Evolutionary conservation across 2,888 invertebrate species (phyloP).

Genomic region (Rhyacophila evoluta): DNA sequence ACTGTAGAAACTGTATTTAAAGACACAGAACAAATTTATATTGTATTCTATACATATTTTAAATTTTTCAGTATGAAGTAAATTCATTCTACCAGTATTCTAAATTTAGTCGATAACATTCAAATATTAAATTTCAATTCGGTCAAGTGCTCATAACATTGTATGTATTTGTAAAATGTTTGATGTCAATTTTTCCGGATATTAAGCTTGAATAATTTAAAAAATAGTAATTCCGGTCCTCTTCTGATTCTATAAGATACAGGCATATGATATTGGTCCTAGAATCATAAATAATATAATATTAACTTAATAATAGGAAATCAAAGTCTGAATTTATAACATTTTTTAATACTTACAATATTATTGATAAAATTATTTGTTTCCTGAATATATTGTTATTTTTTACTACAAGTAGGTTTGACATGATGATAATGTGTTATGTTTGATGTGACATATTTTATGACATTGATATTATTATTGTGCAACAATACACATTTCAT

Average conservation of each 20-base stretch:
- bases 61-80: no score
- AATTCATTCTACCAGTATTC: neutral
- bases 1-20: no score
- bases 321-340: conserved; percentile 34
- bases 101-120: neutral
- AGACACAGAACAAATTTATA: no score
- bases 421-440: neutral
- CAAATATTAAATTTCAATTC: neutral
- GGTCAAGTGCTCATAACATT: neutral
- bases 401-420: neutral
- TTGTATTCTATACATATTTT: no score
- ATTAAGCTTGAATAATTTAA: neutral
- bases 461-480: no score
- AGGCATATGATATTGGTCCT: conserved; percentile 21
- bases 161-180: neutral
- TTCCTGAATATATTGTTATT: neutral
- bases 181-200: neutral
- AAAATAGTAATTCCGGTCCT: neutral
- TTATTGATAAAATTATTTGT: conserved; percentile 5
- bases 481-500: no score
- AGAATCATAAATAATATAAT: conserved; percentile 30
- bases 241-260: neutral
- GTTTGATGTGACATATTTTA: no score
- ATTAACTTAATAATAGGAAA: conserved; percentile 36
- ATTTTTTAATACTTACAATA: conserved; percentile 24